These are phyloP conservation scores for Bagarius yarrelli DNA, from an alignment of 2,113 vertebrate genomes.

Conservation along the genomic window DNA sequence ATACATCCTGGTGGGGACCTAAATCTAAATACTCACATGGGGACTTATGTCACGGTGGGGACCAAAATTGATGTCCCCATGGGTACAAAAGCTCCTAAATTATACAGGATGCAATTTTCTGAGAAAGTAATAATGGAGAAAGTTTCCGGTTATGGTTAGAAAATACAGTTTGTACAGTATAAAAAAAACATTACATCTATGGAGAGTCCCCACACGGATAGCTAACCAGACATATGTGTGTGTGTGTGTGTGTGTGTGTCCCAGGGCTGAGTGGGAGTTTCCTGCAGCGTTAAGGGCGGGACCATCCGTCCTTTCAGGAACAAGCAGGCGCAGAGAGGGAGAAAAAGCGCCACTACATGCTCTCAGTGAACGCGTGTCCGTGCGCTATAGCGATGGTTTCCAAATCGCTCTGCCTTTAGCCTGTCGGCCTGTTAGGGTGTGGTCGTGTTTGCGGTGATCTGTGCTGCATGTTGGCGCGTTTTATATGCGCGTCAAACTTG, in stretches of 20 bases:
- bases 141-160: no score
- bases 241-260: constrained; percentile 14
- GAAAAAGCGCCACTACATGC: constrained; percentile 48
- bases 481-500: constrained; percentile 58
- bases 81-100: no score
- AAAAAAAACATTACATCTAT: no score
- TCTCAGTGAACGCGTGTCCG: constrained; percentile 35
- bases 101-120: no score
- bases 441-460: constrained; percentile 45
- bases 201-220: no score
- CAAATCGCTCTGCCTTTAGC: neutral
- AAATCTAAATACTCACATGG: no score
- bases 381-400: constrained; percentile 20
- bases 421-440: constrained; percentile 38
- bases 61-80: no score
- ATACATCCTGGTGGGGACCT: no score
- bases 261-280: constrained; percentile 64
- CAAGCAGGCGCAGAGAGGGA: constrained; percentile 46
- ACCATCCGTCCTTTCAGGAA: constrained; percentile 60
- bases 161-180: no score
- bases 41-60: no score
- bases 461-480: constrained; percentile 55
- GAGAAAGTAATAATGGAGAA: no score
- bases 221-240: no score
- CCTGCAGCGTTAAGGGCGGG: constrained; percentile 61